These are phyloP conservation scores for Alsophila aescularia DNA, from an alignment of 2,888 invertebrate species.

Conservation along the genomic window DNA sequence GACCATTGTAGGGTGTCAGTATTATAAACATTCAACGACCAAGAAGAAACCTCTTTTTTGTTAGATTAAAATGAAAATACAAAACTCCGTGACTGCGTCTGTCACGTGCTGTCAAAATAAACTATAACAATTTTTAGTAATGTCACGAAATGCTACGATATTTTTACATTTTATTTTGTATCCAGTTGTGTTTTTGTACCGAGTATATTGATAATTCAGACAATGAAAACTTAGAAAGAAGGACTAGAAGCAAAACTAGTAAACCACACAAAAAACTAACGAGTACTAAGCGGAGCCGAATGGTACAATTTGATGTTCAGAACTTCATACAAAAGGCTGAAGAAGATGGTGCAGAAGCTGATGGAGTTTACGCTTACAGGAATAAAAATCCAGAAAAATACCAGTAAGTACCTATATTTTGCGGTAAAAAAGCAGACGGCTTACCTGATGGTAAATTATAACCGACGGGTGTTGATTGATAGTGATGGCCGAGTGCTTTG, in stretches of 20 bases:
- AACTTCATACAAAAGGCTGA: slow-evolving; percentile 56
- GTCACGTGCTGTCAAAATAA: slow-evolving; percentile 2
- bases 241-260: slow-evolving; percentile 3
- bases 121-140: slow-evolving; percentile 8
- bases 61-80: no score
- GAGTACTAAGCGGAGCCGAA: slow-evolving; percentile 39
- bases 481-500: no score
- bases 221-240: slow-evolving; percentile 8
- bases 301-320: slow-evolving; percentile 59
- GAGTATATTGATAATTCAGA: slow-evolving; percentile 37
- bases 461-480: no score
- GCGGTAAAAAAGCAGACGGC: no score
- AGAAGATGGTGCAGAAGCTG: slow-evolving; percentile 23
- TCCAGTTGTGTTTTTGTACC: slow-evolving; percentile 45
- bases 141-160: slow-evolving; percentile 49
- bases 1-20: no score
- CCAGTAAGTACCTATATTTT: no score
- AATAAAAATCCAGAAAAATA: slow-evolving; percentile 38
- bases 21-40: no score
- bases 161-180: slow-evolving; percentile 44
- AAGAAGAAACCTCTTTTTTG: no score
- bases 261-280: slow-evolving; percentile 5
- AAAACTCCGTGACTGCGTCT: neutral
- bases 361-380: slow-evolving; percentile 23
- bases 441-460: no score